Evolutionary conservation across 2,888 invertebrate genomes (phyloP).

Genomic region (Synanthedon andrenaeformis): DNA sequence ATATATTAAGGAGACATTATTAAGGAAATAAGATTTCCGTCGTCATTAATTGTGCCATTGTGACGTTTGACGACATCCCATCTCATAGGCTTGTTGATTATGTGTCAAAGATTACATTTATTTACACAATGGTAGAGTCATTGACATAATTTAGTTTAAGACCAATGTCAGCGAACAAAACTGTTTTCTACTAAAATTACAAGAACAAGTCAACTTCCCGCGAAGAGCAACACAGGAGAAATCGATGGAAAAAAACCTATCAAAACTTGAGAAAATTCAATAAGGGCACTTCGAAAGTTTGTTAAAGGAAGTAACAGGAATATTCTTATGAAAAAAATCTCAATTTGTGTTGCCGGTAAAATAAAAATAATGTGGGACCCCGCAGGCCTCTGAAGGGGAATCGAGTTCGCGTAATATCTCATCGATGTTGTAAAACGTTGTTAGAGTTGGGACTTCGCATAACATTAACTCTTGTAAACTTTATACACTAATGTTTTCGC

Average conservation of each 20-base stretch:
- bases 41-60: no score
- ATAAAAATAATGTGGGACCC: slow-evolving; percentile 37
- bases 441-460: not conserved
- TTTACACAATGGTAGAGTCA: no score
- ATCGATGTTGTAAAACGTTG: slow-evolving; percentile 16
- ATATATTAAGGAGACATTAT: no score
- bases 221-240: slow-evolving; percentile 50
- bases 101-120: no score
- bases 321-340: slow-evolving; percentile 55
- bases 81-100: no score
- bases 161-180: slow-evolving; percentile 11
- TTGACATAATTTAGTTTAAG: not conserved
- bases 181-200: slow-evolving; percentile 48
- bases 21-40: no score
- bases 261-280: slow-evolving; percentile 70
- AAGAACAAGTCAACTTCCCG: slow-evolving; percentile 40
- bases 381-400: slow-evolving; percentile 29
- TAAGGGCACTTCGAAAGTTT: slow-evolving; percentile 67
- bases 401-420: slow-evolving; percentile 35
- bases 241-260: slow-evolving; percentile 67
- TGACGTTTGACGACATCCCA: no score
- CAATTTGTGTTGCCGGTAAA: slow-evolving; percentile 57
- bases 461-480: not conserved
- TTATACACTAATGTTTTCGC: no score
- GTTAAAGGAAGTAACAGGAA: slow-evolving; percentile 60